Conservation (phyloP, 2,888 invertebrate species). For the Agrochola lychnidis region DNA sequence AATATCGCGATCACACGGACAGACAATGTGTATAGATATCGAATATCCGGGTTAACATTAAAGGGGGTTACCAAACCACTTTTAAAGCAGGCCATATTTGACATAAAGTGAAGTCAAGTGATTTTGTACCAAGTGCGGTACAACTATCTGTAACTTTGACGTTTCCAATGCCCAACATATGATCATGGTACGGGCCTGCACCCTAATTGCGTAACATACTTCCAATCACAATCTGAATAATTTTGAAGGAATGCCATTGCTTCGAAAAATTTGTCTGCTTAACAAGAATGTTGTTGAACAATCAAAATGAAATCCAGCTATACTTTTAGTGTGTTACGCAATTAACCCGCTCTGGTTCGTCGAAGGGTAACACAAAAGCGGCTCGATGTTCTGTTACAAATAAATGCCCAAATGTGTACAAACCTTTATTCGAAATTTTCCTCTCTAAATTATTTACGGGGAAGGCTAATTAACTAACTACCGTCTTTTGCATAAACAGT, state of each 20-base stretch:
- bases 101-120: background rate
- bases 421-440: slow-evolving; percentile 39
- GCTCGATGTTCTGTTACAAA: background rate
- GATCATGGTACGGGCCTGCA: no score
- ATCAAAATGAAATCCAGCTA: no score
- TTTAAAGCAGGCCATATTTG: background rate
- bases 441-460: slow-evolving; percentile 57
- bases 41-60: background rate
- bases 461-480: slow-evolving; percentile 60
- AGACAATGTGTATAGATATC: background rate
- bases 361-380: background rate
- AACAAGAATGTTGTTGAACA: no score
- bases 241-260: no score
- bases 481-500: slow-evolving; percentile 45
- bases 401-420: background rate
- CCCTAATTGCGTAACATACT: no score
- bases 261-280: no score
- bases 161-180: background rate
- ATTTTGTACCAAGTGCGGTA: background rate
- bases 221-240: no score
- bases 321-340: no score
- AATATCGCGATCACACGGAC: background rate
- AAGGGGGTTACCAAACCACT: background rate
- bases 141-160: background rate
- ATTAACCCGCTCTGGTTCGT: no score